Percentiles rank a stretch among this genome's conserved stretches.
These are phyloP conservation scores for Crotophaga sulcirostris DNA, from an alignment of 2,113 vertebrate genomes.

Conservation along the genomic window DNA sequence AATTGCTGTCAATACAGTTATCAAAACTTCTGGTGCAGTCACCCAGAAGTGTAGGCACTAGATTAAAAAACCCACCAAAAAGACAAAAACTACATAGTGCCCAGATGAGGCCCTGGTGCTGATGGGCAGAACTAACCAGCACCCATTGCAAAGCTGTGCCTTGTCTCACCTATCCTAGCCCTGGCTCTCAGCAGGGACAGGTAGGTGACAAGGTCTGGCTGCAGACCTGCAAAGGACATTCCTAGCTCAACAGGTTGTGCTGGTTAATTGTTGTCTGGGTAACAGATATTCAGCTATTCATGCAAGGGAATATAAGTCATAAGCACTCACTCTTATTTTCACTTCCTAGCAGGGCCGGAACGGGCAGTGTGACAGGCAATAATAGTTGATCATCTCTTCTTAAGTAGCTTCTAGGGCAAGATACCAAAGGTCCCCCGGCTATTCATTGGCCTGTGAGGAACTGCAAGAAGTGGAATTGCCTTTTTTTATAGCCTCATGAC, in stretches of 20 bases:
- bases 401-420: background rate
- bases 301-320: background rate
- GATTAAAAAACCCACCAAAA: background rate
- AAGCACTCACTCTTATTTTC: background rate
- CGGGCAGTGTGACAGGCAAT: background rate
- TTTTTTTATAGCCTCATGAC: background rate
- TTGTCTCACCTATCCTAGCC: background rate
- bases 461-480: background rate
- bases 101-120: accelerated
- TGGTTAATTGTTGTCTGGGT: background rate
- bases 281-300: background rate
- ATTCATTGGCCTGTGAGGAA: background rate
- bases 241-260: background rate
- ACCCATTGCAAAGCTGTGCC: accelerated
- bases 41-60: accelerated
- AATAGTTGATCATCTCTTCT: background rate
- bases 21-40: background rate
- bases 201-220: background rate
- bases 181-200: background rate
- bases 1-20: background rate
- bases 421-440: background rate
- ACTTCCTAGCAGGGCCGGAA: background rate
- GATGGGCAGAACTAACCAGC: accelerated
- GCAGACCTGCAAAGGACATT: background rate
- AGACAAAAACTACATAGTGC: background rate